phyloP scores from a whole-genome alignment of 2,113 vertebrate species.

The Strix aluco region DNA sequence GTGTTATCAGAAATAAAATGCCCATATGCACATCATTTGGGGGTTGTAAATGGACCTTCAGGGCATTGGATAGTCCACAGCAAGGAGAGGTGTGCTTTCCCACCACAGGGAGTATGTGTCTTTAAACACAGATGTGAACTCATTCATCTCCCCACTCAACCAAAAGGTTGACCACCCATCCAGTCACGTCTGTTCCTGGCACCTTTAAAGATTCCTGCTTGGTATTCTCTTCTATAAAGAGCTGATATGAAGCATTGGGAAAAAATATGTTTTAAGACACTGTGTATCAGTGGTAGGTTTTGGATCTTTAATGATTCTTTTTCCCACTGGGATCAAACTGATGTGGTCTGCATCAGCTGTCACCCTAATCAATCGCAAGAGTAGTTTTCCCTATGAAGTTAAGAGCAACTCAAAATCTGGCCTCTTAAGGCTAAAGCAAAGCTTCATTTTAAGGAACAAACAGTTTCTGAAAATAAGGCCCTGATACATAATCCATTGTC shows the following conservation, averaged over 20 bases:
- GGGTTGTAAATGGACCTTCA: not conserved
- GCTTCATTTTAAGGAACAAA: not conserved
- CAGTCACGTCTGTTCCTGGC: not conserved
- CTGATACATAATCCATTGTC: not conserved
- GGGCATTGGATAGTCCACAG: not conserved
- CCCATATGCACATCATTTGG: fast-evolving
- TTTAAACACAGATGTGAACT: not conserved
- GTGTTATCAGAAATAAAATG: not conserved
- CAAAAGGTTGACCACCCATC: not conserved
- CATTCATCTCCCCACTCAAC: not conserved
- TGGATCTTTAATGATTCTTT: not conserved
- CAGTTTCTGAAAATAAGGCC: not conserved
- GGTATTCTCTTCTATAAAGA: not conserved
- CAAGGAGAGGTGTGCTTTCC: not conserved
- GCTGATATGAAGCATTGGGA: not conserved
- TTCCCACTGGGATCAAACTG: not conserved
- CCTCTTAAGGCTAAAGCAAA: not conserved
- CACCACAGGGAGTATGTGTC: not conserved
- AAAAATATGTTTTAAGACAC: not conserved
- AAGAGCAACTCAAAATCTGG: not conserved
- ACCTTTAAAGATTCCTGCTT: not conserved
- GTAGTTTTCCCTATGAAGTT: not conserved
- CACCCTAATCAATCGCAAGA: not conserved
- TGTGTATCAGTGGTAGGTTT: not conserved
- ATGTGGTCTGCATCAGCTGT: not conserved